A percentile compares a stretch with the other conserved stretches of the same genome.
These are phyloP conservation scores for Gobio gobio DNA, from an alignment of 2,113 vertebrate species.

Conservation along the genomic window DNA sequence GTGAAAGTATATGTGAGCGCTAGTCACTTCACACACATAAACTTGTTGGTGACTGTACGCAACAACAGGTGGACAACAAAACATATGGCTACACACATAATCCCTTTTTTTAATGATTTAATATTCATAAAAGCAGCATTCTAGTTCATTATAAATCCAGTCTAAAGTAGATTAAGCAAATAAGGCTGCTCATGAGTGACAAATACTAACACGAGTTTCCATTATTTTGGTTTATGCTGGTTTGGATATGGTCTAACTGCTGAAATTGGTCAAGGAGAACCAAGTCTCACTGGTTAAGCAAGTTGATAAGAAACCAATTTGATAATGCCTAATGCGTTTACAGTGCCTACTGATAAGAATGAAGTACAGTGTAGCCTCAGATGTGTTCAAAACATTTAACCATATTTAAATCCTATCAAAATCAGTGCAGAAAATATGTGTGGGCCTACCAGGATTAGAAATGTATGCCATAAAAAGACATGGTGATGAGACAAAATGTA, in stretches of 20 bases:
- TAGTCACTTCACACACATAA: not conserved
- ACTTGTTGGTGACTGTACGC: constrained; percentile 14
- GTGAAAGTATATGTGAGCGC: not conserved
- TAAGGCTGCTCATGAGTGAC: not conserved
- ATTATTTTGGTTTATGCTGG: not conserved
- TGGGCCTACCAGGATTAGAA: not conserved
- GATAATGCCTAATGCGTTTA: not conserved
- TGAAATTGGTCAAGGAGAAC: not conserved
- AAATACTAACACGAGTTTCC: not conserved
- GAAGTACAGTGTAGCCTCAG: not conserved
- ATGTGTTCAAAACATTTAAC: not conserved
- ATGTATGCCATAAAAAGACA: too few species aligned
- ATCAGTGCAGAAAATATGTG: not conserved
- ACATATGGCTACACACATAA: not conserved
- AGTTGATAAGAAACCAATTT: not conserved
- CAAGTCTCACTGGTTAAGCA: not conserved
- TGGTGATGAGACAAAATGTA: not conserved
- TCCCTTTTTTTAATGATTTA: not conserved
- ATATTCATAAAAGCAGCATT: not conserved
- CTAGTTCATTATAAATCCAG: not conserved
- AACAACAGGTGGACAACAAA: not conserved
- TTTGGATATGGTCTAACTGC: not conserved
- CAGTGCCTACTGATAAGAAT: not conserved
- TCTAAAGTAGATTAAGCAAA: not conserved
- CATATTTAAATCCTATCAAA: not conserved